A percentile compares a stretch with the other conserved stretches of the same genome.
These are phyloP conservation scores for Neotoma lepida DNA, from an alignment of 2,113 vertebrate species.

Conservation along the genomic window DNA sequence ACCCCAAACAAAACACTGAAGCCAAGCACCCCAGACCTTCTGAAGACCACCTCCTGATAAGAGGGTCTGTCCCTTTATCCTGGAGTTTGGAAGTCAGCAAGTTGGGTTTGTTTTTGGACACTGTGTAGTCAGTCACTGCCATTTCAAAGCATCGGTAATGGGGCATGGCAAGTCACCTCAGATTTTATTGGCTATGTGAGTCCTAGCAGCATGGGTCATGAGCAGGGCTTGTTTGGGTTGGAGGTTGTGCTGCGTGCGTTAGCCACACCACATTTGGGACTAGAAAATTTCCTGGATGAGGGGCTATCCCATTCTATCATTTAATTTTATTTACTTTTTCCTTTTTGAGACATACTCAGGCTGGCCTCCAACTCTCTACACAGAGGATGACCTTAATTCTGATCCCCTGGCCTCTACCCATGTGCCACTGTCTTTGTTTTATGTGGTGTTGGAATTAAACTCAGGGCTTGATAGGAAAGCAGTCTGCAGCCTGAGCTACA, in stretches of 20 bases:
- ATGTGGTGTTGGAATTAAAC: not conserved
- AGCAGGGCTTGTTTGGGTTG: not conserved
- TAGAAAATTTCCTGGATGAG: not conserved
- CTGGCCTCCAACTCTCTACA: not conserved
- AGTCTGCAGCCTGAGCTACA: not conserved
- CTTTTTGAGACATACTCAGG: not conserved
- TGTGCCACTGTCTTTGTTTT: not conserved
- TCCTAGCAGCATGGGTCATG: not conserved
- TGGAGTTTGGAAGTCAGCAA: conserved; percentile 63
- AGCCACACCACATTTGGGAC: not conserved
- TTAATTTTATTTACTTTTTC: not conserved
- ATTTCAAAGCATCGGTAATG: conserved; percentile 36
- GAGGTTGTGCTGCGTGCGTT: not conserved
- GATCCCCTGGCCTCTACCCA: not conserved
- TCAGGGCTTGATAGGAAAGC: not conserved
- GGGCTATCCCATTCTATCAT: not conserved
- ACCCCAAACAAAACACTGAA: not conserved
- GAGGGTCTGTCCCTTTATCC: conserved; percentile 37
- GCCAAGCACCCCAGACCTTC: conserved; percentile 16
- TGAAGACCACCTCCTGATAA: conserved; percentile 47
- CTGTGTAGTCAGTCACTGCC: conserved; percentile 14
- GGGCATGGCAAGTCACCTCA: not conserved
- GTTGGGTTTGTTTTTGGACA: conserved; percentile 64
- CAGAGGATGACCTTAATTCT: not conserved
- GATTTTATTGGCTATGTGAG: not conserved